These are phyloP conservation scores for Pomacea maculata DNA, from an alignment of 1,140 invertebrate species.

Conservation along the genomic window DNA sequence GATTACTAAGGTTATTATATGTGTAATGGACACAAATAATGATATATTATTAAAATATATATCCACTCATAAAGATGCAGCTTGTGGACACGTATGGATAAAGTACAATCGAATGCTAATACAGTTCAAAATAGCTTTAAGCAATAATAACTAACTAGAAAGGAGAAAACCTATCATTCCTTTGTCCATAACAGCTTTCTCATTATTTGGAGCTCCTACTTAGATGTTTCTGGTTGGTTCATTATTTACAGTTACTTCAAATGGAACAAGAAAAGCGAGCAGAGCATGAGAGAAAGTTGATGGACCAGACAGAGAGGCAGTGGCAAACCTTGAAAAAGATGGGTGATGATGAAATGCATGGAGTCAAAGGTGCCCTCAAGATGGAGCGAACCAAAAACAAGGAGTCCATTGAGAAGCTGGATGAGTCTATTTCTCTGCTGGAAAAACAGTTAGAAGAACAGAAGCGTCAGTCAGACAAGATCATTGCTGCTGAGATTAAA, in stretches of 20 bases:
- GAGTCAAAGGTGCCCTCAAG: conserved; percentile 55
- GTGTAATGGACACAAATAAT: no score
- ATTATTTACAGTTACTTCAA: conserved; percentile 47
- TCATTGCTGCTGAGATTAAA: conserved; percentile 63
- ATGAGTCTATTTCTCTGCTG: conserved; percentile 60
- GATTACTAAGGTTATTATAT: no score
- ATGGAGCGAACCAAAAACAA: conserved; percentile 54
- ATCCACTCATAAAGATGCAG: no score
- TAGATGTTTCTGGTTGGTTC: background rate
- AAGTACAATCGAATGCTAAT: no score
- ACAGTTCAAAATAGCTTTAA: background rate
- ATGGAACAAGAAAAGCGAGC: conserved; percentile 50
- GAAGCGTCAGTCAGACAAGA: conserved; percentile 59
- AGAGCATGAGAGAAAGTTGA: conserved; percentile 47
- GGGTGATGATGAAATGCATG: conserved; percentile 47
- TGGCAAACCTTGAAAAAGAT: conserved; percentile 53
- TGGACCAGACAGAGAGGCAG: conserved; percentile 53
- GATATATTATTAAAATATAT: no score
- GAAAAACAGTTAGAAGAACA: conserved; percentile 60
- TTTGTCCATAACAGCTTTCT: background rate
- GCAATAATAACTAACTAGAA: background rate
- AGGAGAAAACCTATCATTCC: background rate
- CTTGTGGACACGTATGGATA: no score
- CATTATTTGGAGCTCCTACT: no score
- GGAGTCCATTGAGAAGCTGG: conserved; percentile 60